Evolutionary conservation across 2,888 invertebrate species (phyloP).

Genomic region (Mechanitis mazaeus): DNA sequence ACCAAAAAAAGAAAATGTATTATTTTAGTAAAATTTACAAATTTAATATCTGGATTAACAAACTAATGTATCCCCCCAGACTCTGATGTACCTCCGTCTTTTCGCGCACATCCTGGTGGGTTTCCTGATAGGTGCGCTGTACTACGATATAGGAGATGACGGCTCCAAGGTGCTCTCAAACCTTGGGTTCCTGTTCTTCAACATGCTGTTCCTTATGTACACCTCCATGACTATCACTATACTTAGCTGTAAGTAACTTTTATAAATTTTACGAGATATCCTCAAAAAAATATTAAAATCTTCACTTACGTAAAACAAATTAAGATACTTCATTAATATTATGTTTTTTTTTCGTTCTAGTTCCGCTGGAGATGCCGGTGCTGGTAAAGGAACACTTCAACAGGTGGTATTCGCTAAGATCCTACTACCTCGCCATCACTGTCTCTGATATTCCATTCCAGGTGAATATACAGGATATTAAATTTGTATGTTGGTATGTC

Average conservation of each 20-base stretch:
- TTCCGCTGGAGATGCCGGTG: conserved; percentile 97
- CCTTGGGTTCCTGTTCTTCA: conserved; percentile 97
- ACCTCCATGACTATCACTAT: conserved; percentile 99
- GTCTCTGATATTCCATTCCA: conserved; percentile 98
- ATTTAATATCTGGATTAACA: too few species aligned
- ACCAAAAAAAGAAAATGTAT: too few species aligned
- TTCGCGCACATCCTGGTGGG: conserved; percentile 96
- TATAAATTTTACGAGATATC: too few species aligned
- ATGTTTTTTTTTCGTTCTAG: conserved; percentile 65
- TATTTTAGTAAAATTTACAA: too few species aligned
- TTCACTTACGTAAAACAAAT: too few species aligned
- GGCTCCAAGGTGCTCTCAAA: conserved; percentile 97
- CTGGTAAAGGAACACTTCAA: conserved; percentile 96
- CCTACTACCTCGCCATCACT: conserved; percentile 96
- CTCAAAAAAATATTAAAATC: too few species aligned
- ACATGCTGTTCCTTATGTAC: conserved; percentile 99
- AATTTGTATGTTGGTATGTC: neutral
- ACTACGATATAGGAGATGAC: conserved; percentile 97
- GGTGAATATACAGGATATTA: conserved; percentile 70
- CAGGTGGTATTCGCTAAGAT: conserved; percentile 96
- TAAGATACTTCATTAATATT: too few species aligned
- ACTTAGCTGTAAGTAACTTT: conserved; percentile 88
- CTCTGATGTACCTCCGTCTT: conserved; percentile 94
- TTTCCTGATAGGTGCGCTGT: conserved; percentile 94
- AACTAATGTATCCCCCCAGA: conserved; percentile 73